phyloP scores from a whole-genome alignment of 2,888 invertebrate genomes.

The Tiphia femorata region DNA sequence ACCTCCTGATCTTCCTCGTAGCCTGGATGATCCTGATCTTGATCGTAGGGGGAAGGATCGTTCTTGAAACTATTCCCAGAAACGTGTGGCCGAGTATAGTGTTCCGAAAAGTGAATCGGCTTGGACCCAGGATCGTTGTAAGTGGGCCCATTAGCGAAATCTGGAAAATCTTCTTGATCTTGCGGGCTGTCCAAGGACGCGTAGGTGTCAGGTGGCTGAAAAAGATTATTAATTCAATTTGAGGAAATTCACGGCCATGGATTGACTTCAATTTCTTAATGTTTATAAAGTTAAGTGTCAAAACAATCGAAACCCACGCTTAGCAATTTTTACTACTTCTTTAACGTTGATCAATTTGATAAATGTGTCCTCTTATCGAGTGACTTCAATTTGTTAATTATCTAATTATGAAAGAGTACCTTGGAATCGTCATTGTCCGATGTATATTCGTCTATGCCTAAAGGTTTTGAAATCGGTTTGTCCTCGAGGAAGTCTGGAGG shows the following conservation, averaged over 20 bases:
- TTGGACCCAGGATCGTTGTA: conserved; percentile 34
- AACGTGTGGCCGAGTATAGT: too few relatives aligned
- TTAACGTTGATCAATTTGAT: too few relatives aligned
- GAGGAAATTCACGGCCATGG: too few relatives aligned
- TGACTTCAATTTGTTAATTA: not conserved
- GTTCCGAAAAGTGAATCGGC: too few relatives aligned
- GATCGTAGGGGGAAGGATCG: conserved; percentile 42
- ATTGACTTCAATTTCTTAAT: too few relatives aligned
- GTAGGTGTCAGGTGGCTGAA: conserved; percentile 31
- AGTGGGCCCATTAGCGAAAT: conserved; percentile 11
- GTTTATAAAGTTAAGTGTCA: too few relatives aligned
- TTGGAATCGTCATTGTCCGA: conserved; percentile 19
- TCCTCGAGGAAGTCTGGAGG: conserved; percentile 28
- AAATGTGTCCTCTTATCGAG: too few relatives aligned
- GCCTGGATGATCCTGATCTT: conserved; percentile 66
- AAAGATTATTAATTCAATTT: not conserved
- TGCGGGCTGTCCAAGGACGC: too few relatives aligned
- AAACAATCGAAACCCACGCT: too few relatives aligned
- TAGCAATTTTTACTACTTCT: too few relatives aligned
- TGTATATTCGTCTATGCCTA: conserved; percentile 23
- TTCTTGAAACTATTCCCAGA: too few relatives aligned
- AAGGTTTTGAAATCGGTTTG: conserved; percentile 32
- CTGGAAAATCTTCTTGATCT: conserved; percentile 23
- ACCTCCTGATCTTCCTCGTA: conserved; percentile 64
- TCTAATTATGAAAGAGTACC: not conserved